phyloP scores from a whole-genome alignment of 2,888 invertebrate genomes.

The Chorisops tibialis region DNA sequence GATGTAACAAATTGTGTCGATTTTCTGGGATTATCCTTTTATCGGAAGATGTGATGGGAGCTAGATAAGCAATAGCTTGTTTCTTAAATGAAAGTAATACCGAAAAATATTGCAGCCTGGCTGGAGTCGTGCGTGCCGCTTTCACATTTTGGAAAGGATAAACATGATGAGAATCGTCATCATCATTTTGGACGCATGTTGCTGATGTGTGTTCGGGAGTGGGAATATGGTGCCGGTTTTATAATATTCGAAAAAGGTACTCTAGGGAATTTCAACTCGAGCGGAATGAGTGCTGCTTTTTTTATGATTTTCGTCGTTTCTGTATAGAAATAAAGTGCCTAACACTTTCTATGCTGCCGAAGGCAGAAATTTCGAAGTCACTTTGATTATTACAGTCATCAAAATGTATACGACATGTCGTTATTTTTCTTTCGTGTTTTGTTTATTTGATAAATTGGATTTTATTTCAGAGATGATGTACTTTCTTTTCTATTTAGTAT shows the following conservation, averaged over 20 bases:
- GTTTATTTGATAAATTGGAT: too few species aligned
- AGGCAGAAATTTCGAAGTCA: conserved; percentile 15
- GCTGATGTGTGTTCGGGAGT: background rate
- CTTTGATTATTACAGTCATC: conserved; percentile 11
- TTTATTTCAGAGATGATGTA: too few species aligned
- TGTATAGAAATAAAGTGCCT: background rate
- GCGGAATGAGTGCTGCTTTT: too few species aligned
- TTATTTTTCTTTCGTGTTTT: background rate
- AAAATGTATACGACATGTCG: background rate
- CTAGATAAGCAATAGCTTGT: too few species aligned
- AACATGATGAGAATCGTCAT: conserved; percentile 30
- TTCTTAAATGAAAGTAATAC: too few species aligned
- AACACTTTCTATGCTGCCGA: conserved; percentile 5
- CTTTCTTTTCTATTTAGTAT: too few species aligned
- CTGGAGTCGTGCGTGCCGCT: conserved; percentile 13
- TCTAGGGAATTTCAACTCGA: background rate
- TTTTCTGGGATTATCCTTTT: conserved; percentile 20
- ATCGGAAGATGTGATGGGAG: background rate
- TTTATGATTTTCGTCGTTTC: background rate
- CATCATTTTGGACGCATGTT: conserved; percentile 22
- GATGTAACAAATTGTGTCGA: conserved; percentile 31
- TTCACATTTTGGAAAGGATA: conserved; percentile 29
- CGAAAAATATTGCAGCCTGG: too few species aligned
- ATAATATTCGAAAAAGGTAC: background rate
- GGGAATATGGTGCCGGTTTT: too few species aligned